A percentile compares a stretch with the other conserved stretches of the same genome.
These are phyloP conservation scores for Mustela nigripes DNA, from an alignment of 2,113 vertebrate genomes.

Conservation along the genomic window DNA sequence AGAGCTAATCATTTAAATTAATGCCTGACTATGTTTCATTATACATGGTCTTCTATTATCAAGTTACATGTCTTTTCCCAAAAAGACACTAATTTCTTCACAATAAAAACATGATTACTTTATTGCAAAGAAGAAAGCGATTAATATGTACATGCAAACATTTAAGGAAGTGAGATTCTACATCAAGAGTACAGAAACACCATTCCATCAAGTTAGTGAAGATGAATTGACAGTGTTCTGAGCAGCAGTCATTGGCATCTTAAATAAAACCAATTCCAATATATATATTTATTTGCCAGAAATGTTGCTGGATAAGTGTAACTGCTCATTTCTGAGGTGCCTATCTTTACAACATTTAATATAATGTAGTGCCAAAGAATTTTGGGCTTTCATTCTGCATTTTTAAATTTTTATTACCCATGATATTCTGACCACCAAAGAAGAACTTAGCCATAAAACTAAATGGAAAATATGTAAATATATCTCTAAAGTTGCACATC, in stretches of 20 bases:
- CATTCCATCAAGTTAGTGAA: constrained; percentile 11
- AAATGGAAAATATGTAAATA: not conserved
- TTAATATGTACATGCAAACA: not conserved
- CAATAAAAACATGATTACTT: not conserved
- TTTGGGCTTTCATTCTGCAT: not conserved
- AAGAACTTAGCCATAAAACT: not conserved
- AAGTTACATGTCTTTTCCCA: not conserved
- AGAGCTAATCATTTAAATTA: not conserved
- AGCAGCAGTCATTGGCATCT: not conserved
- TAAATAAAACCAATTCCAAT: not conserved
- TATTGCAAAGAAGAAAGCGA: not conserved
- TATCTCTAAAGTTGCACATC: not conserved
- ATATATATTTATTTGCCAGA: not conserved
- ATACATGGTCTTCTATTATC: not conserved
- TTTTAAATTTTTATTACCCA: not conserved
- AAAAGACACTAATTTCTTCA: not conserved
- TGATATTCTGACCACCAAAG: not conserved
- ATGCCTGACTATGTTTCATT: not conserved
- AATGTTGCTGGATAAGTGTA: not conserved
- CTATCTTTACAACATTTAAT: not conserved
- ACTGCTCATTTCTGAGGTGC: not conserved
- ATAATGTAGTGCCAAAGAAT: not conserved
- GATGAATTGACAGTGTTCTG: not conserved
- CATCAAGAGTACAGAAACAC: not conserved
- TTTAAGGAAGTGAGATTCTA: not conserved